Base-by-base conservation (phyloP, 1,140 invertebrate genomes). In the Limonius californicus region DNA sequence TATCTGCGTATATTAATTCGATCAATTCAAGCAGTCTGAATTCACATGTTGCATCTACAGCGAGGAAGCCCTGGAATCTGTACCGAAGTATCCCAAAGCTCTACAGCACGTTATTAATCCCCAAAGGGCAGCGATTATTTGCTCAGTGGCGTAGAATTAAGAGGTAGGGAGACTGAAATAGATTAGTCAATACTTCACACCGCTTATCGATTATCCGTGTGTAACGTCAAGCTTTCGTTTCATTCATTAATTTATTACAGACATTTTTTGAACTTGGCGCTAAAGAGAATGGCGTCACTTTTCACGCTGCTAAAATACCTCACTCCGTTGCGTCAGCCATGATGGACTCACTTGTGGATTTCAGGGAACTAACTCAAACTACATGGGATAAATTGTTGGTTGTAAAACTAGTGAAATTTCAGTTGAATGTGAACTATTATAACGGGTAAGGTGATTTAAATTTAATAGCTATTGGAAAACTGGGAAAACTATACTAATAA, bases 61-160 rank as follows among this genome's bases (percentile, higher is more conserved):
- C 7, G 45, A 50, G 54, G 11, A 55, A n/a, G 15, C 20, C 20
- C 30, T 23, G 21, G 18, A 55, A 7, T 55, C 21, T 12, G n/a
- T 14, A 32, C 11, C 54, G n/a, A 32, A 16, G 11, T 55, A 55
- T 55, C 14, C 54, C 54, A 55, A 55, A 55, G 54, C 54, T 55
- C 54, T 23, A 35, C 32, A 59, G 65, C 62, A 67, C 62, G 63
- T 61, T 64, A 67, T 67, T 67, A 67, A 67, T 67, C 53, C 45
- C 65, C 45, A 67, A 67, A 64, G 65, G 62, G 47, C 27, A 20
- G 54, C 59, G 59, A 67, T 67, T 67, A 67, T 67, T 64, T 67
- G 65, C 65, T 67, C 65, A 67, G 59, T 64, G 57, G 65, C 62
- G 65, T 67, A 67, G 65, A 67, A 67, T 57, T 43, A 20, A 39